Conservation (phyloP, 2,888 invertebrate species). For the Chrysotoxum bicinctum region DNA sequence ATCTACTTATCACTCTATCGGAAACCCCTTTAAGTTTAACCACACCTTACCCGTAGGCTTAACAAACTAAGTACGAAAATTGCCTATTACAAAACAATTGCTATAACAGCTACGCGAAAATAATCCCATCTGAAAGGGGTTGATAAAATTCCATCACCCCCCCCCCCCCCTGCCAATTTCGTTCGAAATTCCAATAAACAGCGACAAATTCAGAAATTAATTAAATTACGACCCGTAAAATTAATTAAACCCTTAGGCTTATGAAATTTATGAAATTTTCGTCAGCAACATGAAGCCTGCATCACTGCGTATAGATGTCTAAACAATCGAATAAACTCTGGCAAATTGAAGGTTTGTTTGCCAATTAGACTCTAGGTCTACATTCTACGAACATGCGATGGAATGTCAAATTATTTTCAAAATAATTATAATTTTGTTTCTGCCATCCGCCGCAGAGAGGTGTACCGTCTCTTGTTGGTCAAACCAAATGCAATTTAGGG, state of each 20-base stretch:
- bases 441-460: neutral
- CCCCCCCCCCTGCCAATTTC: neutral
- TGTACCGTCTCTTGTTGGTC: conserved; percentile 12
- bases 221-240: conserved; percentile 48
- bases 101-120: neutral
- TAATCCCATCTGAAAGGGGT: neutral
- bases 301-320: neutral
- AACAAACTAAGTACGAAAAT: neutral
- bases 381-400: neutral
- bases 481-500: conserved; percentile 21
- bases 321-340: conserved; percentile 15
- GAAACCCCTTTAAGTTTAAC: no score
- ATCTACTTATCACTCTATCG: no score
- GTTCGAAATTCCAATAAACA: conserved; percentile 31
- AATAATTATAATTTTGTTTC: conserved; percentile 28
- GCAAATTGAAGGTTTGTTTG: conserved; percentile 18
- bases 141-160: neutral
- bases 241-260: conserved; percentile 7
- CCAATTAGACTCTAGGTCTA: conserved; percentile 10
- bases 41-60: no score
- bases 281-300: conserved; percentile 33
- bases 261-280: conserved; percentile 26
- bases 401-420: conserved; percentile 28
- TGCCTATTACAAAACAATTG: neutral
- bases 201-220: conserved; percentile 47